Conservation (phyloP, 1,140 invertebrate species). For the Muscidifurax raptorellus region DNA sequence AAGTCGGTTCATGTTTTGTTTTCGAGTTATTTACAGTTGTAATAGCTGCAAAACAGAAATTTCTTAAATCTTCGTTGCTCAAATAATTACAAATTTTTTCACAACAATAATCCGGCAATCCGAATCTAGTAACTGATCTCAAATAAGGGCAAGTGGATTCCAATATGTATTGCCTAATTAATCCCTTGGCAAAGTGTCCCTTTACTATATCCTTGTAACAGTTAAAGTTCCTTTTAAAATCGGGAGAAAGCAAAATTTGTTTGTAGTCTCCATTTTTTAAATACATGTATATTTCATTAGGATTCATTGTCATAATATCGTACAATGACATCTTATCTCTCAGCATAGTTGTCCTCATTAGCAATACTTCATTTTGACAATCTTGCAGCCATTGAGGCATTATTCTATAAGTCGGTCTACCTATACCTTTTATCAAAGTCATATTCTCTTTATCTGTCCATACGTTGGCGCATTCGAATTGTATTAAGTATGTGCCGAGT, state of each 20-base stretch:
- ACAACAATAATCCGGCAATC: not conserved
- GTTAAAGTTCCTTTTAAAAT: not conserved
- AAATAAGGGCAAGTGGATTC: too few relatives aligned
- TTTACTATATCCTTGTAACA: not conserved
- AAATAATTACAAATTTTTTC: not conserved
- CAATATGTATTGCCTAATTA: not conserved
- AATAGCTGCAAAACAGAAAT: not conserved
- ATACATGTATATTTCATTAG: not conserved
- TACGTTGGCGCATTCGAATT: too few relatives aligned
- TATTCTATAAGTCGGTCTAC: not conserved
- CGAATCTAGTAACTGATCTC: not conserved
- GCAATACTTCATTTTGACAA: not conserved
- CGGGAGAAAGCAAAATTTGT: not conserved
- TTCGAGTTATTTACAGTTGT: too few relatives aligned
- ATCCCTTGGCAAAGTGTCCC: not conserved
- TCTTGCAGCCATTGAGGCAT: not conserved
- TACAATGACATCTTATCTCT: not conserved
- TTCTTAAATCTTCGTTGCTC: not conserved
- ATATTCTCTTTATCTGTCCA: too few relatives aligned
- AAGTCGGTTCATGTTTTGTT: too few relatives aligned
- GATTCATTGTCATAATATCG: not conserved
- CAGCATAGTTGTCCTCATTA: not conserved
- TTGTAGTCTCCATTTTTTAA: not conserved
- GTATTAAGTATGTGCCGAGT: too few relatives aligned
- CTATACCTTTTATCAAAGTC: not conserved